These are phyloP conservation scores for Silvanus unidentatus DNA, from an alignment of 2,888 invertebrate species.

Conservation along the genomic window DNA sequence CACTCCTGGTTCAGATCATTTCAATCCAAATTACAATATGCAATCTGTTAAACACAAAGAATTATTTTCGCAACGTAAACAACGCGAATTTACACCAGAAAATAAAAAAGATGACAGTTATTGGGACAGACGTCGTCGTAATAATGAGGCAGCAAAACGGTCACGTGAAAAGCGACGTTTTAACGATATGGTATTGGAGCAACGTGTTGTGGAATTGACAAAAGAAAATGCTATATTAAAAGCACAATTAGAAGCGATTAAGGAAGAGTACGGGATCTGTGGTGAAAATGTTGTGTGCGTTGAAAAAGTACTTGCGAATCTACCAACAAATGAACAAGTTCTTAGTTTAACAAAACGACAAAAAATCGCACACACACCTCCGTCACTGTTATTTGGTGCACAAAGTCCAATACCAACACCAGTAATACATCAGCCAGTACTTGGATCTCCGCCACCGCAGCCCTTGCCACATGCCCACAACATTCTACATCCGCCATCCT, in stretches of 20 bases:
- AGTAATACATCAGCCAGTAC: slow-evolving; percentile 55
- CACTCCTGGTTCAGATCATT: slow-evolving; percentile 40
- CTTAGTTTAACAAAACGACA: slow-evolving; percentile 76
- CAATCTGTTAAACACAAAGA: slow-evolving; percentile 64
- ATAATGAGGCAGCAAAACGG: slow-evolving; percentile 95
- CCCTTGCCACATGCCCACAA: slow-evolving; percentile 49
- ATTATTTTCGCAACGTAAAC: slow-evolving; percentile 84
- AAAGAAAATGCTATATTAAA: slow-evolving; percentile 93
- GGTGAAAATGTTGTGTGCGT: slow-evolving; percentile 82
- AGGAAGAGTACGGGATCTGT: slow-evolving; percentile 87
- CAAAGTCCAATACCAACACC: slow-evolving; percentile 56
- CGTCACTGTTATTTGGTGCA: slow-evolving; percentile 50
- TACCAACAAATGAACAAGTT: slow-evolving; percentile 80
- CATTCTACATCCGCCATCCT: slow-evolving; percentile 35
- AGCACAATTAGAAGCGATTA: slow-evolving; percentile 86
- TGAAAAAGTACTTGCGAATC: slow-evolving; percentile 79
- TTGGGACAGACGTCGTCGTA: slow-evolving; percentile 92
- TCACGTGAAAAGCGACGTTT: slow-evolving; percentile 94
- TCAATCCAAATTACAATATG: slow-evolving; percentile 46
- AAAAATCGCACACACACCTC: slow-evolving; percentile 45
- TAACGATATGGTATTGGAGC: slow-evolving; percentile 95
- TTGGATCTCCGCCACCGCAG: slow-evolving; percentile 48
- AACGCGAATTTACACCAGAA: slow-evolving; percentile 94
- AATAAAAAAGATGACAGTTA: slow-evolving; percentile 95
- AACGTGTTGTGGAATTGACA: slow-evolving; percentile 86